A percentile compares a stretch with the other conserved stretches of the same genome.
phyloP scores from a whole-genome alignment of 2,113 vertebrate genomes.

The Microtus montanus region DNA sequence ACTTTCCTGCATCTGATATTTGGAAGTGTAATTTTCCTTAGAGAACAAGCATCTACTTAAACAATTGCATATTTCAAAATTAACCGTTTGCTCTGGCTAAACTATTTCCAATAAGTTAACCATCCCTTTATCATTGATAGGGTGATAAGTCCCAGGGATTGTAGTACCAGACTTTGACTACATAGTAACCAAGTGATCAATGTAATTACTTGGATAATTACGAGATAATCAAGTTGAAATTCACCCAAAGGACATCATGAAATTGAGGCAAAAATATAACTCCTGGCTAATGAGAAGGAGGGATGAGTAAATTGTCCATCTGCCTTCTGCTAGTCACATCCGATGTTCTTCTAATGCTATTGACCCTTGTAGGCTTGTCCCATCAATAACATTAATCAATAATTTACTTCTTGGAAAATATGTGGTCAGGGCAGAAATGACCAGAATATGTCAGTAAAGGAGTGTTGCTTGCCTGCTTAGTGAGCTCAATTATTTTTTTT shows the following conservation, averaged over 20 bases:
- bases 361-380: neutral
- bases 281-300: neutral
- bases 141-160: neutral
- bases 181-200: neutral
- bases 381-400: neutral
- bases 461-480: neutral
- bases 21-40: neutral
- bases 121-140: neutral
- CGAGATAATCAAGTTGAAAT: neutral
- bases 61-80: neutral
- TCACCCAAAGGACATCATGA: neutral
- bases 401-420: neutral
- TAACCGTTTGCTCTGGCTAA: neutral
- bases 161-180: neutral
- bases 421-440: neutral
- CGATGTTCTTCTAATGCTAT: fast-evolving
- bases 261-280: constrained; percentile 37
- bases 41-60: neutral
- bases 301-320: neutral
- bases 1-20: neutral
- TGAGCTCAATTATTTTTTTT: neutral
- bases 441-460: neutral
- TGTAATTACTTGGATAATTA: neutral
- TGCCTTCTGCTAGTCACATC: neutral
- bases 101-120: neutral